phyloP scores from a whole-genome alignment of 2,888 invertebrate genomes.

The Malthinus flaveolus region DNA sequence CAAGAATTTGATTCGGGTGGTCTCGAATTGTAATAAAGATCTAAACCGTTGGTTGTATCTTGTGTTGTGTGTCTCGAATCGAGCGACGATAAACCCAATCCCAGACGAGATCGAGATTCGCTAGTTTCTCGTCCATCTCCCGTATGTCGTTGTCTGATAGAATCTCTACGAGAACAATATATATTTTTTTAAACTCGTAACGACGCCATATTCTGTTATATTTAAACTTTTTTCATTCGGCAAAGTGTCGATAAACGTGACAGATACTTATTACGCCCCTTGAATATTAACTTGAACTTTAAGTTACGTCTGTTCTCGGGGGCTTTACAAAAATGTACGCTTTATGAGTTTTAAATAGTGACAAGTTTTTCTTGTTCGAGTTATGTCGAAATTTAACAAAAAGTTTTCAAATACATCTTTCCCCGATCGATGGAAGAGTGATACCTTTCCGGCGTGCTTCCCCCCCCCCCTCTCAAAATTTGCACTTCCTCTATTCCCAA shows the following conservation, averaged over 20 bases:
- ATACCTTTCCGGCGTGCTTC: too few relatives aligned
- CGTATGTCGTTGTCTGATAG: slow-evolving; percentile 59
- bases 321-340: slow-evolving; percentile 7
- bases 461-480: too few relatives aligned
- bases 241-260: slow-evolving; percentile 26
- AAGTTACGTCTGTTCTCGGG: slow-evolving; percentile 12
- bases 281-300: slow-evolving; percentile 23
- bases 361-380: background rate
- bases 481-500: too few relatives aligned
- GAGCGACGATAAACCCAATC: slow-evolving; percentile 68
- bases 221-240: slow-evolving; percentile 25
- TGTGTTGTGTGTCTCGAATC: slow-evolving; percentile 63
- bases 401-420: background rate
- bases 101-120: slow-evolving; percentile 74
- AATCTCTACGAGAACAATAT: slow-evolving; percentile 37
- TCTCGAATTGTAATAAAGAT: slow-evolving; percentile 81
- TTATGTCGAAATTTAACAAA: background rate
- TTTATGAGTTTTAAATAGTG: slow-evolving; percentile 9
- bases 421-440: too few relatives aligned
- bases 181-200: background rate
- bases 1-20: slow-evolving; percentile 64
- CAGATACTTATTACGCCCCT: slow-evolving; percentile 19
- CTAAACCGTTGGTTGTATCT: slow-evolving; percentile 64
- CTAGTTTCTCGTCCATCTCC: slow-evolving; percentile 82
- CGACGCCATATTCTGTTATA: slow-evolving; percentile 13